Percentiles rank a stretch among this genome's conserved stretches.
Evolutionary conservation across 92 coral and sea anemone genomes (phyloP).

Genomic region (Metridium senile): DNA sequence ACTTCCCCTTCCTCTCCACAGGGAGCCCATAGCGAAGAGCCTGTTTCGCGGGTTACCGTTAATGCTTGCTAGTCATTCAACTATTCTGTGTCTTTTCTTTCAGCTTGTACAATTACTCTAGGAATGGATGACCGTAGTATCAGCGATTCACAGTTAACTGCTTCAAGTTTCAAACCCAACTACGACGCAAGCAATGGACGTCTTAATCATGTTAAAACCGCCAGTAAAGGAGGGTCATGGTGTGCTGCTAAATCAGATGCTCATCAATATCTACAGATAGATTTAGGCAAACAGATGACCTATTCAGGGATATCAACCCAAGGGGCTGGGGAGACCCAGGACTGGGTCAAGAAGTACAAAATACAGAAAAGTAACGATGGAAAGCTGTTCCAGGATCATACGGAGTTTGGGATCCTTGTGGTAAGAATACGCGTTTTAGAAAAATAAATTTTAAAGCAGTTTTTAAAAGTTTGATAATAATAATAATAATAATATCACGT

Average conservation of each 20-base stretch:
- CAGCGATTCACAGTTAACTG: slow-evolving; percentile 54
- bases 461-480: too few species aligned
- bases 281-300: slow-evolving; percentile 63
- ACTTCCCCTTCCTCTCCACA: too few species aligned
- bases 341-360: slow-evolving; percentile 69
- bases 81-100: neutral
- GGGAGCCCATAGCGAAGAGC: too few species aligned
- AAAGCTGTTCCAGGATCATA: slow-evolving; percentile 42
- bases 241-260: slow-evolving; percentile 64
- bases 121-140: slow-evolving; percentile 82
- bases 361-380: slow-evolving; percentile 69
- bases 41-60: too few species aligned
- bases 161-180: slow-evolving; percentile 42
- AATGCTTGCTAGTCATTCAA: too few species aligned
- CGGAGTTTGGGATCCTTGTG: slow-evolving; percentile 67
- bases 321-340: slow-evolving; percentile 65
- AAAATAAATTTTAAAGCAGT: too few species aligned
- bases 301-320: slow-evolving; percentile 82
- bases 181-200: slow-evolving; percentile 69
- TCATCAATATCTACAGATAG: slow-evolving; percentile 67
- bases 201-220: slow-evolving; percentile 64
- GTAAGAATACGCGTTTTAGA: slow-evolving; percentile 35
- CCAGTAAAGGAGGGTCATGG: slow-evolving; percentile 80
- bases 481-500: too few species aligned
- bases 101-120: slow-evolving; percentile 65